These are phyloP conservation scores for Mythimna loreyi DNA, from an alignment of 2,888 invertebrate genomes.

Conservation along the genomic window DNA sequence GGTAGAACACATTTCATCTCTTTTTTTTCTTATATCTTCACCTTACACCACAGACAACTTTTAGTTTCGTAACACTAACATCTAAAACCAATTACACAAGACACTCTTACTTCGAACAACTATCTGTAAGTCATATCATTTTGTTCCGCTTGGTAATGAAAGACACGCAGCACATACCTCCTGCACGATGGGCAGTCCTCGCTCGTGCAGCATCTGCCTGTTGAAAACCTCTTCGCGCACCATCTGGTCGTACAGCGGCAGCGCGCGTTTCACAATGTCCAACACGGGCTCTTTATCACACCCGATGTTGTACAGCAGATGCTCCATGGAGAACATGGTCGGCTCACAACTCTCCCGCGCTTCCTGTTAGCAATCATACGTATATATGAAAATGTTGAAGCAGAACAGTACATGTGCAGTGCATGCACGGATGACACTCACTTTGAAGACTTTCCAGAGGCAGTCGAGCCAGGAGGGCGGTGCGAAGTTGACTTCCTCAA, in stretches of 20 bases:
- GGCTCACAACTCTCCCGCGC: slow-evolving; percentile 96
- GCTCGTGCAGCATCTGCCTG: slow-evolving; percentile 29
- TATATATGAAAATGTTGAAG: background rate
- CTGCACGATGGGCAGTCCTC: slow-evolving; percentile 1
- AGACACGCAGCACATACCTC: too few relatives aligned
- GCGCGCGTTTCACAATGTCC: background rate
- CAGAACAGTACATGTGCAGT: background rate
- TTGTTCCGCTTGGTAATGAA: too few relatives aligned
- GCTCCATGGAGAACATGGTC: slow-evolving; percentile 96
- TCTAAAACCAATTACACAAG: too few relatives aligned
- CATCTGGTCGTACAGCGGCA: slow-evolving; percentile 39
- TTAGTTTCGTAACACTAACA: too few relatives aligned
- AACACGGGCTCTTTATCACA: slow-evolving; percentile 91
- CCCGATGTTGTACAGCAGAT: slow-evolving; percentile 94
- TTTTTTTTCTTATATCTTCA: too few relatives aligned
- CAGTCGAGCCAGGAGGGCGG: slow-evolving; percentile 94
- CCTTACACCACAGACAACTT: too few relatives aligned
- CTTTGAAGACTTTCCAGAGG: slow-evolving; percentile 94
- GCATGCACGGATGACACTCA: slow-evolving; percentile 69
- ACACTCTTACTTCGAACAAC: too few relatives aligned
- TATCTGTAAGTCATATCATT: too few relatives aligned
- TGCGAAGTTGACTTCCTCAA: slow-evolving; percentile 98
- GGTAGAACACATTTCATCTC: background rate
- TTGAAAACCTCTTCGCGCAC: slow-evolving; percentile 40
- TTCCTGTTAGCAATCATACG: slow-evolving; percentile 88